A percentile compares a stretch with the other conserved stretches of the same genome.
Evolutionary conservation across 2,113 vertebrate species (phyloP).

Genomic region (Panthera tigris): DNA sequence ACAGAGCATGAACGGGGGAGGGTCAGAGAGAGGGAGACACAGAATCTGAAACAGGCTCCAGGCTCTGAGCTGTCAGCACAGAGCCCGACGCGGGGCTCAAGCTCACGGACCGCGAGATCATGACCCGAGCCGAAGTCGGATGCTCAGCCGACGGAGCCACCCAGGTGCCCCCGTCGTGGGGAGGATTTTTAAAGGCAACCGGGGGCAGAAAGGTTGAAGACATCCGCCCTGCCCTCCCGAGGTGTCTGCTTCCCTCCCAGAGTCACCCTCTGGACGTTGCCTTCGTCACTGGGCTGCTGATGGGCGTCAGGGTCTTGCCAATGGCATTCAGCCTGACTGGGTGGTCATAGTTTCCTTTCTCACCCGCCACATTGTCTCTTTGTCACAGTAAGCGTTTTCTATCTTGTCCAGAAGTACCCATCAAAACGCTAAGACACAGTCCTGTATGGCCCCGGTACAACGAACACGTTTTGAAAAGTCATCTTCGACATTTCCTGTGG

Average conservation of each 20-base stretch:
- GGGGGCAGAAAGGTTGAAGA: neutral
- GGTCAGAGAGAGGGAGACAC: too few species aligned
- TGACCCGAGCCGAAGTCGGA: too few species aligned
- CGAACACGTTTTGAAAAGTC: neutral
- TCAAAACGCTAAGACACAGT: neutral
- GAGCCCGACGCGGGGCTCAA: too few species aligned
- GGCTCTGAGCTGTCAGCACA: too few species aligned
- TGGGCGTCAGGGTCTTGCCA: neutral
- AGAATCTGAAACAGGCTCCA: too few species aligned
- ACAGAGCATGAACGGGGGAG: too few species aligned
- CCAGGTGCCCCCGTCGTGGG: neutral
- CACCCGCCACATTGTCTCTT: neutral
- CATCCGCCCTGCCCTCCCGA: too few species aligned
- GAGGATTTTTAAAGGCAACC: neutral
- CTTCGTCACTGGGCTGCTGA: neutral
- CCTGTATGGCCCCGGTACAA: accelerated
- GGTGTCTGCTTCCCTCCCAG: neutral
- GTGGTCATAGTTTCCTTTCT: accelerated
- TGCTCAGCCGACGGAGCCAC: too few species aligned
- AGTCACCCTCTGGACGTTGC: neutral
- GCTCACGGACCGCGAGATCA: too few species aligned
- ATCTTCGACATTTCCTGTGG: accelerated
- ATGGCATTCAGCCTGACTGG: neutral
- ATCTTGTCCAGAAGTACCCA: too few species aligned
- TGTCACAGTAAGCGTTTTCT: neutral